Evolutionary conservation across 1,140 invertebrate genomes (phyloP), one percentile per base, ranked within the genome.

Genomic region (Helicorthomorpha holstii): DNA sequence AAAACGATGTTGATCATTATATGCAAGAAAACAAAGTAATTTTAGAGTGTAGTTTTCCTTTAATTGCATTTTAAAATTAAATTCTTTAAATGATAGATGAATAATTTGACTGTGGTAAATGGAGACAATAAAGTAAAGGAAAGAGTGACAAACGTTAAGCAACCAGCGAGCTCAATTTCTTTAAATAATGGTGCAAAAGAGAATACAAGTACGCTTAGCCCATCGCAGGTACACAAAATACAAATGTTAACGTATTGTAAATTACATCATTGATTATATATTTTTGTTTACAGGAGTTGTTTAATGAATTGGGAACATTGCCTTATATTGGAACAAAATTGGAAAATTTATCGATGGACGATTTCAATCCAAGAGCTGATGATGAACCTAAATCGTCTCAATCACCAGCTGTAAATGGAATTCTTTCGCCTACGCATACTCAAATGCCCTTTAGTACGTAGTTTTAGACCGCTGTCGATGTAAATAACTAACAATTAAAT

Each of bases 281-380:
- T 48, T 48, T 7, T 24, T 22, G 47, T 48, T 55, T 27, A 23
- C 34, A 54, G 53, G 53, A 57, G 43, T 47, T 58, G 16, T 54
- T 57, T 46, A 44, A 50, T 42, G 54, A 59, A 57, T 59, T 57
- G 49, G 55, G 54, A 56, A 54, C 49, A 55, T 46, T 51, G 54
- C 79, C 81, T 52, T 69, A 75, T 24, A 78, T 84, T 43, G 84
- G 82, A 47, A 81, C 82, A 3, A 83, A 84, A 68, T 69, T 85
- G 51, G 85, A 90, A 66, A 85, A 83, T 55, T 67, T 90, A 25
- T 62, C 89, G 1, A 80, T 85, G 42, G 81, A 86, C 58, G 78
- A 75, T 50, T 86, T 85, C 59, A 81, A 85, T 69, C 82, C 82
- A 3, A 70, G 82, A 42, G 81, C 81, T 43, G 77, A 75, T 58